Base-by-base conservation (phyloP, 2,888 invertebrate genomes). In the Tillus elongatus region DNA sequence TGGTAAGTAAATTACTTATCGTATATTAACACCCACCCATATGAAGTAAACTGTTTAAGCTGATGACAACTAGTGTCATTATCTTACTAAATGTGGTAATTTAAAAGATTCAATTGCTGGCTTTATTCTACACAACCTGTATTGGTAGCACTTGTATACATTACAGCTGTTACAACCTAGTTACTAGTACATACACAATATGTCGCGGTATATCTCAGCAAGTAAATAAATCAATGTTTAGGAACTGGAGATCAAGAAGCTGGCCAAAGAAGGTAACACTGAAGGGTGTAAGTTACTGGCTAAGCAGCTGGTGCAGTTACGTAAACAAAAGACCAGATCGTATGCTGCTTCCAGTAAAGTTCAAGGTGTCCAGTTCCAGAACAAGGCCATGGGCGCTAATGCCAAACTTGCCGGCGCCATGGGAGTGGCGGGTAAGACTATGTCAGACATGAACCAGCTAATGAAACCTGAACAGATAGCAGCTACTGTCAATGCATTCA, bases 341-440 rank as follows among this genome's bases (percentile, higher is more conserved):
- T 82, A 79, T 61, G 74, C 82, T 14, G 89, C 90, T 37, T 79
- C 79, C 39, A 86, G 90, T 49, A 87, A 88, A 71, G 79, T 81
- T 40, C 66, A 69, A 44, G 71, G 77, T n/a, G 79, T 93, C 30
- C 82, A 86, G 44, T 76, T 82, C 35, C 88, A 90, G 52, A 85
- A 89, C 53, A 92, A 90, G 68, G 74, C 85, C 11, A 91, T 93
- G 84, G 82, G 84, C 11, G 87, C 92, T 0, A 92, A 90, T 63
- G 75, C 83, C 45, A 88, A 87, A 16, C 73, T 93, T 58, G 84
- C 90, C 0, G 79, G 79, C 40, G 89, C 90, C 0, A 89, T 93
- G 87, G 80, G 82, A 4, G 81, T 85, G 1, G 88, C 92, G 0
- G 81, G 90, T 1, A 82, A 87, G 68, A 85, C 91, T 0, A 91